phyloP scores from a whole-genome alignment of 1,140 invertebrate species.

The Hirudo medicinalis region DNA sequence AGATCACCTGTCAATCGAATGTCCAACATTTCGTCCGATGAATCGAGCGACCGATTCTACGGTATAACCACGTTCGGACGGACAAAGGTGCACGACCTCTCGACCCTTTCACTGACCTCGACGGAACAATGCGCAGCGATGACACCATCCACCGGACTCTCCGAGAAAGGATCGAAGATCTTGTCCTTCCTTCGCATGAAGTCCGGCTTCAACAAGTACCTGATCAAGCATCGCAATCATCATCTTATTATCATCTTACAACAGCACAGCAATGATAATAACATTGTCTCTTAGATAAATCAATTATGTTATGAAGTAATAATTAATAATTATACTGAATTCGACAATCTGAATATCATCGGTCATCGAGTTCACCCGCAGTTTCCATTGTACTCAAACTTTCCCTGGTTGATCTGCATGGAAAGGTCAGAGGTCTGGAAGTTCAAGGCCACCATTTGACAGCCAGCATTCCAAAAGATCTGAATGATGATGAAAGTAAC shows the following conservation, averaged over 20 bases:
- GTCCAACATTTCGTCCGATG: background rate
- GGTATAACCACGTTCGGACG: background rate
- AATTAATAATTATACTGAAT: too few relatives aligned
- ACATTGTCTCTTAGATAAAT: too few relatives aligned
- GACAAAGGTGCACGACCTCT: background rate
- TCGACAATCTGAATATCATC: background rate
- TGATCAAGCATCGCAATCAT: conserved; percentile 38
- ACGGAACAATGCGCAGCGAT: conserved; percentile 97
- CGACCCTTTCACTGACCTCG: conserved; percentile 51
- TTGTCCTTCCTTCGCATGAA: conserved; percentile 93
- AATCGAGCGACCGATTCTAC: background rate
- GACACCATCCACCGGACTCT: conserved; percentile 96
- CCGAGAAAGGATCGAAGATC: conserved; percentile 96
- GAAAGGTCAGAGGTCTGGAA: conserved; percentile 98
- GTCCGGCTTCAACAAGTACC: conserved; percentile 94
- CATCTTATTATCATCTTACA: too few relatives aligned
- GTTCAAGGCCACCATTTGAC: conserved; percentile 99
- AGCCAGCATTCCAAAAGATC: conserved; percentile 98
- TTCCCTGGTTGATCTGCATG: conserved; percentile 99
- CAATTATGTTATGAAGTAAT: too few relatives aligned
- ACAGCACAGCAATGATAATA: background rate
- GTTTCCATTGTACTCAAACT: conserved; percentile 99
- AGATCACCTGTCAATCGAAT: conserved; percentile 63
- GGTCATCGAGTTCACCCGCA: conserved; percentile 52
- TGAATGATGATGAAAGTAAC: conserved; percentile 19